Evolutionary conservation across 2,797 vertebrate genomes (phyloP).

Genomic region (Halcyon badia): DNA sequence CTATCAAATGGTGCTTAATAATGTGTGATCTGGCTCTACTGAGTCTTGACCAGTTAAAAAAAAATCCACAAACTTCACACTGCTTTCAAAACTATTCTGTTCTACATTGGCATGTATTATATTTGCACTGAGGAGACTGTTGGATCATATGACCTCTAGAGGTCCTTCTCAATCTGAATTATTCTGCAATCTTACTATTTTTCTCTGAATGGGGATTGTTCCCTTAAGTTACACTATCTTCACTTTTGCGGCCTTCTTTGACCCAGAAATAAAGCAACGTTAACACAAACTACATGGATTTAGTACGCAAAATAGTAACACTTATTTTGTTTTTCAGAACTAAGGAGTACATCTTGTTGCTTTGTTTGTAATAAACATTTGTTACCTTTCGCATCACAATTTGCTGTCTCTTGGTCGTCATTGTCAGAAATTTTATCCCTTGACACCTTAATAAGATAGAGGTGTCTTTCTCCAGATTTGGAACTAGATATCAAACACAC

Average conservation of each 20-base stretch:
- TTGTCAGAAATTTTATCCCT: slow-evolving; percentile 87
- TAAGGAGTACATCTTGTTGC: neutral
- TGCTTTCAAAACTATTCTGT: neutral
- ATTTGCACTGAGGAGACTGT: neutral
- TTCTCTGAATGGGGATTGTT: neutral
- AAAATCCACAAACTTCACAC: no score
- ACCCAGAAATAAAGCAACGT: neutral
- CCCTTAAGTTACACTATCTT: neutral
- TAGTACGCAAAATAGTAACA: neutral
- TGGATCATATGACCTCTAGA: neutral
- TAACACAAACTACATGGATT: neutral
- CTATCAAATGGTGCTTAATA: neutral
- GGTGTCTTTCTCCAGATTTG: slow-evolving; percentile 87
- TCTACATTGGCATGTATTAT: accelerated
- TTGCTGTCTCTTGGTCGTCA: slow-evolving; percentile 92
- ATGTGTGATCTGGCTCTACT: neutral
- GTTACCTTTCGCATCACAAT: slow-evolving; percentile 92
- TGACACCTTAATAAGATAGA: slow-evolving; percentile 90
- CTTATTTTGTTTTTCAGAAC: neutral
- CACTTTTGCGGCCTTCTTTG: neutral
- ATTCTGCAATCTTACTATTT: neutral
- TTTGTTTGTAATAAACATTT: slow-evolving; percentile 3
- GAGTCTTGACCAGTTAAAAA: neutral
- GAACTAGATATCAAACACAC: slow-evolving; percentile 90
- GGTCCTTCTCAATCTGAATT: neutral